These are phyloP conservation scores for Neoascia interrupta DNA, from an alignment of 2,888 invertebrate genomes.

Conservation along the genomic window DNA sequence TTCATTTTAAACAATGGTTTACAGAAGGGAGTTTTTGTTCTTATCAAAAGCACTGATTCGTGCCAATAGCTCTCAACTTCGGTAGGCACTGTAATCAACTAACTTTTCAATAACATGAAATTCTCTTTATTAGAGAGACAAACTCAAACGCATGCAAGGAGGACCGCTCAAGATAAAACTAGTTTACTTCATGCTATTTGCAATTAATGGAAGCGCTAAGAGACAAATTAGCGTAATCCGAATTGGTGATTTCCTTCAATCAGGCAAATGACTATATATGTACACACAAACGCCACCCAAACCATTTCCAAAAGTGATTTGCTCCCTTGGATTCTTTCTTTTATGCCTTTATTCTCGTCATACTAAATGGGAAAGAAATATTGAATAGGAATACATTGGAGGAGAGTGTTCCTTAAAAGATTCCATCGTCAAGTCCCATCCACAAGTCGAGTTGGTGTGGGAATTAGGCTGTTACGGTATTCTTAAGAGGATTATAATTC, in stretches of 20 bases:
- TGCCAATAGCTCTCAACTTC: not conserved
- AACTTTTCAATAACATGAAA: conserved; percentile 17
- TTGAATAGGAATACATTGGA: conserved; percentile 19
- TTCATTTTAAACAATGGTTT: too few relatives aligned
- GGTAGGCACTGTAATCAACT: conserved; percentile 18
- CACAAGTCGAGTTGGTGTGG: too few relatives aligned
- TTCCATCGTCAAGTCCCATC: not conserved
- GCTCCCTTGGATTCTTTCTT: not conserved
- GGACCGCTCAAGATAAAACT: conserved; percentile 6
- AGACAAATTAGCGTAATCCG: conserved; percentile 47
- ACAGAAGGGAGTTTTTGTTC: too few relatives aligned
- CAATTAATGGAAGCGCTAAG: conserved; percentile 35
- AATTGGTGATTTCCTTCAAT: conserved; percentile 38
- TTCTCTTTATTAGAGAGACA: conserved; percentile 21
- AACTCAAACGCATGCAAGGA: not conserved
- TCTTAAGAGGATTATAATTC: conserved; percentile 36
- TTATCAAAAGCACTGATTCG: too few relatives aligned
- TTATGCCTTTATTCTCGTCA: conserved; percentile 4
- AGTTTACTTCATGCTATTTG: conserved; percentile 21
- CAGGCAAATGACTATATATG: conserved; percentile 15
- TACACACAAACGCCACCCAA: conserved; percentile 1
- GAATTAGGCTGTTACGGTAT: not conserved
- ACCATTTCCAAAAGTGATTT: conserved; percentile 4
- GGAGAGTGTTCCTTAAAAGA: not conserved
- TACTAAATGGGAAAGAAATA: conserved; percentile 20